Base-by-base conservation (phyloP, 2,888 invertebrate species). In the Atherix ibis region DNA sequence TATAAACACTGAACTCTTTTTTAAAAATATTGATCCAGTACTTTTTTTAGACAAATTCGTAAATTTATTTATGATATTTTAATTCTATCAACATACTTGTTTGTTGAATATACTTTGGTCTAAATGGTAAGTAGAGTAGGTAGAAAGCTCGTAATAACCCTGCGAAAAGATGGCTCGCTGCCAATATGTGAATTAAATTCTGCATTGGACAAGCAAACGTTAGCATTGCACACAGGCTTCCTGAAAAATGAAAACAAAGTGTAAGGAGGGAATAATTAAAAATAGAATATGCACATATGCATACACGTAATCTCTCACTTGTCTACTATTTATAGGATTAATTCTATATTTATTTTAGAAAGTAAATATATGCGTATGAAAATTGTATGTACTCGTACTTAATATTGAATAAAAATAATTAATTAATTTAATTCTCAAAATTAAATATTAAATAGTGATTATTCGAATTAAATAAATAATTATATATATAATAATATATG, bases 181-280 rank as follows among this genome's bases (percentile, higher is more conserved):
- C 62, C 36, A 61, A 37, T 3, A 54, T 57, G 29, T 65, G 61
- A 27, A 63, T 63, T 16, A 70, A 52, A 46, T 68, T 64, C 36
- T 65, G 62, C 40, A 70, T 44, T 2, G 69, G 70, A 43, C 69
- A 69, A 25, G 68, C 66, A 45, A 70, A 70, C 4, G 70, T 68
- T 39, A 70, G 45, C 51, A 69, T 65, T 30, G 67, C 67, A 27
- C 67, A 64, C 19, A 70, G 50, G 40, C 67, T 67, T 34, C 70
- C 67, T 62, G 27, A n/a, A 37, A 38, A 16, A 17, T 28, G 15
- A 12, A 24, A 25, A 24, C 10, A 25, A n/a, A 37, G 15, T n/a
- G n/a, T n/a, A n/a, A n/a, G n/a, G n/a, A n/a, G n/a, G n/a, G n/a
- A n/a, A n/a, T n/a, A n/a, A n/a, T n/a, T n/a, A n/a, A n/a, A n/a